Conservation (phyloP, 2,113 vertebrate genomes). For the Carlito syrichta region DNA sequence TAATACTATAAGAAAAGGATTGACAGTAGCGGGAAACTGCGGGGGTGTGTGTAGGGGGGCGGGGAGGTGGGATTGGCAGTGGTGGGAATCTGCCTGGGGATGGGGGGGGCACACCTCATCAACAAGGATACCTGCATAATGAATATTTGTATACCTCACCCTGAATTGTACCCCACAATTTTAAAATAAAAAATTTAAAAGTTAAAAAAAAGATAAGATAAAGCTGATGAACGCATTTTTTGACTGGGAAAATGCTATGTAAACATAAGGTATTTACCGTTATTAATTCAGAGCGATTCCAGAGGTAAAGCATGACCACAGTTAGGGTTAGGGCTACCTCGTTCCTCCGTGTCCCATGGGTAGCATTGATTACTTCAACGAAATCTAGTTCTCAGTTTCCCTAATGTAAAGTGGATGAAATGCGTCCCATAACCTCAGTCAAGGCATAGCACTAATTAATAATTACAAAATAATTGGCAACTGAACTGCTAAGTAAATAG, state of each 20-base stretch:
- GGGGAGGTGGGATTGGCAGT: too few relatives aligned
- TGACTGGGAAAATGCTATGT: neutral
- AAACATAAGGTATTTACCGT: neutral
- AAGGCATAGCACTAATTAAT: neutral
- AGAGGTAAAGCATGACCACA: neutral
- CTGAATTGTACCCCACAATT: too few relatives aligned
- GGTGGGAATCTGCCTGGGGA: too few relatives aligned
- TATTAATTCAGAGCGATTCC: neutral
- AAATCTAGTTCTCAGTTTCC: neutral
- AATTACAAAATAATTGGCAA: neutral
- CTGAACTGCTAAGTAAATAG: neutral
- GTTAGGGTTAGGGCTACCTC: neutral
- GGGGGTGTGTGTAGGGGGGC: too few relatives aligned
- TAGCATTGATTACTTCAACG: neutral
- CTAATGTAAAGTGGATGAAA: neutral
- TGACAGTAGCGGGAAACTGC: too few relatives aligned
- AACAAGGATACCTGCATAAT: too few relatives aligned
- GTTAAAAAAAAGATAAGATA: too few relatives aligned
- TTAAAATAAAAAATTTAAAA: too few relatives aligned
- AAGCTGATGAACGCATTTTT: neutral
- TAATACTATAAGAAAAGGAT: too few relatives aligned
- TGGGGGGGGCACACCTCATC: too few relatives aligned
- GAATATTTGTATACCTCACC: too few relatives aligned
- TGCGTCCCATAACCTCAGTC: neutral
- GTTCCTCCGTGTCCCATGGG: neutral